These are phyloP conservation scores for Tympanuchus pallidicinctus DNA, from an alignment of 2,113 vertebrate species.

Conservation along the genomic window DNA sequence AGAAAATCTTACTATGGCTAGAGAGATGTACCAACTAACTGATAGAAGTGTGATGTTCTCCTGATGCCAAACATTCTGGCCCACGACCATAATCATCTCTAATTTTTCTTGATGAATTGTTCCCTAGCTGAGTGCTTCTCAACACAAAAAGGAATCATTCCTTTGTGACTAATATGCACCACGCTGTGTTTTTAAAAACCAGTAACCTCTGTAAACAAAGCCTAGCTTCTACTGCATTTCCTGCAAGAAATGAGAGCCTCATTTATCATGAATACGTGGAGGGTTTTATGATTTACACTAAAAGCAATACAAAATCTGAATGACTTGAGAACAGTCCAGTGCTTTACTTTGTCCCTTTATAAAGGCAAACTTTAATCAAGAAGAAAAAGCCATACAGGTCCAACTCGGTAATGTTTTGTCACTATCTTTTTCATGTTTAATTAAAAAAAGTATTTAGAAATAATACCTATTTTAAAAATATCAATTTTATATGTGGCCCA, in stretches of 20 bases:
- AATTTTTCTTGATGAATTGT: not conserved
- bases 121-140: not conserved
- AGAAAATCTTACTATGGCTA: not conserved
- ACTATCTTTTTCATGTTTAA: no score
- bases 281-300: not conserved
- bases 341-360: not conserved
- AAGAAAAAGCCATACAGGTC: not conserved
- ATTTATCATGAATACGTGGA: not conserved
- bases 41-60: not conserved
- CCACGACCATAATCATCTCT: not conserved
- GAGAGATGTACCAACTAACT: not conserved
- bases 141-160: not conserved
- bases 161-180: accelerated
- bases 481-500: no score
- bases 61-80: not conserved
- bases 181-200: not conserved
- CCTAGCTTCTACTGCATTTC: not conserved
- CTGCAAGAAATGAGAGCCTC: not conserved
- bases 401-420: no score
- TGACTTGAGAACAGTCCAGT: not conserved
- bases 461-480: no score
- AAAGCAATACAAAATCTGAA: not conserved
- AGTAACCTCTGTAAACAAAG: not conserved
- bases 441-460: no score
- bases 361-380: not conserved